Evolutionary conservation across 2,888 invertebrate species (phyloP).

Genomic region (Frankliniella fusca): DNA sequence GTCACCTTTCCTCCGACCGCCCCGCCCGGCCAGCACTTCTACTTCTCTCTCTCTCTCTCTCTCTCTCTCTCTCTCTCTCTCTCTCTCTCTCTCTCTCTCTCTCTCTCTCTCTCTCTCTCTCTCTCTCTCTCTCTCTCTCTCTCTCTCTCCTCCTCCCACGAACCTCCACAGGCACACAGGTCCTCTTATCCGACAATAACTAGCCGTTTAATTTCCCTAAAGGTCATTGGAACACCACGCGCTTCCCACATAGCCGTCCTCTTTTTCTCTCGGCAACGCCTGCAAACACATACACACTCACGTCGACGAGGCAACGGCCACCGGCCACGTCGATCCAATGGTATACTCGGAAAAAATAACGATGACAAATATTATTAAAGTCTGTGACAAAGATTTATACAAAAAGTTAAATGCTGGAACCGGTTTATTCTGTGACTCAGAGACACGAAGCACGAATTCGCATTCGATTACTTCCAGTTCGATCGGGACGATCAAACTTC

Average conservation of each 20-base stretch:
- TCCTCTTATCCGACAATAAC: not conserved
- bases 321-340: too few species aligned
- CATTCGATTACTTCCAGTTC: too few species aligned
- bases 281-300: not conserved
- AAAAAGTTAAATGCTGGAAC: too few species aligned
- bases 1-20: not conserved
- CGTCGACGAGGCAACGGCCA: not conserved
- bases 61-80: not conserved
- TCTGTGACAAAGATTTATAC: too few species aligned
- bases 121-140: not conserved
- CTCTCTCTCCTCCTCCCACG: not conserved
- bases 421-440: too few species aligned
- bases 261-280: not conserved
- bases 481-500: too few species aligned
- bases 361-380: too few species aligned
- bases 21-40: not conserved
- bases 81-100: not conserved
- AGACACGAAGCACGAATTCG: too few species aligned
- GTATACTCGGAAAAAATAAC: too few species aligned
- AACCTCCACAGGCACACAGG: not conserved
- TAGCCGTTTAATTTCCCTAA: conserved; percentile 17
- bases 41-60: not conserved
- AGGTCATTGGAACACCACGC: conserved; percentile 13
- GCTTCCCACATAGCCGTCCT: not conserved
- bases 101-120: not conserved